A percentile compares a stretch with the other conserved stretches of the same genome.
These are phyloP conservation scores for Caenorhabditis panamensis DNA, from an alignment of 2,888 invertebrate genomes.

Conservation along the genomic window DNA sequence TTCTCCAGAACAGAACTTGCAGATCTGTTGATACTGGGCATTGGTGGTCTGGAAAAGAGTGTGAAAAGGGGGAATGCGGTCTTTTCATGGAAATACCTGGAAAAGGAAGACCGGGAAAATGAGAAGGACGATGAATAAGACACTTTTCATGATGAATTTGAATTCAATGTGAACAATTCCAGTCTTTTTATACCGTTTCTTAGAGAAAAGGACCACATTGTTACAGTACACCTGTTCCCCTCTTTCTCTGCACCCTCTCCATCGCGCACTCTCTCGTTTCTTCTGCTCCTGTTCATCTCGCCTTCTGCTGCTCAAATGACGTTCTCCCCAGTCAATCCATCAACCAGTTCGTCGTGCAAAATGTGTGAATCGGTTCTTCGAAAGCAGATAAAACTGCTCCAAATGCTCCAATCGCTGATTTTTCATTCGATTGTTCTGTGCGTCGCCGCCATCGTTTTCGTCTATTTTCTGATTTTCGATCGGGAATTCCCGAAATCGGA, in stretches of 20 bases:
- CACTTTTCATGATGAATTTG: too few relatives aligned
- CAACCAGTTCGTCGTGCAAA: neutral
- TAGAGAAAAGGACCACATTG: neutral
- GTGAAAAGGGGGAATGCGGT: neutral
- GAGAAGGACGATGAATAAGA: too few relatives aligned
- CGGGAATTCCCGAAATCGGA: neutral
- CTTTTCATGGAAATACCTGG: neutral
- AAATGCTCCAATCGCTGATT: constrained; percentile 1
- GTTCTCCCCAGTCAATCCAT: too few relatives aligned
- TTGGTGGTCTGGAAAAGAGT: neutral
- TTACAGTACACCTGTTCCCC: neutral
- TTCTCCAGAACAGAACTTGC: constrained; percentile 12
- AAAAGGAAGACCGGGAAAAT: neutral
- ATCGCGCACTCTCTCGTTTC: neutral
- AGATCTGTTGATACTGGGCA: constrained; percentile 5
- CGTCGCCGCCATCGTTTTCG: constrained; percentile 11
- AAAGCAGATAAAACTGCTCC: too few relatives aligned
- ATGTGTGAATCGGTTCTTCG: constrained; percentile 3
- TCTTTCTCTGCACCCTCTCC: neutral
- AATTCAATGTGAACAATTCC: too few relatives aligned
- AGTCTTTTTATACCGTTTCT: neutral
- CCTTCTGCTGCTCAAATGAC: neutral
- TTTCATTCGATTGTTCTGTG: neutral
- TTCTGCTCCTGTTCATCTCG: neutral
- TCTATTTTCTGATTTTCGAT: constrained; percentile 17